Conservation (phyloP, 2,797 vertebrate species). For the Loriculus beryllinus region DNA sequence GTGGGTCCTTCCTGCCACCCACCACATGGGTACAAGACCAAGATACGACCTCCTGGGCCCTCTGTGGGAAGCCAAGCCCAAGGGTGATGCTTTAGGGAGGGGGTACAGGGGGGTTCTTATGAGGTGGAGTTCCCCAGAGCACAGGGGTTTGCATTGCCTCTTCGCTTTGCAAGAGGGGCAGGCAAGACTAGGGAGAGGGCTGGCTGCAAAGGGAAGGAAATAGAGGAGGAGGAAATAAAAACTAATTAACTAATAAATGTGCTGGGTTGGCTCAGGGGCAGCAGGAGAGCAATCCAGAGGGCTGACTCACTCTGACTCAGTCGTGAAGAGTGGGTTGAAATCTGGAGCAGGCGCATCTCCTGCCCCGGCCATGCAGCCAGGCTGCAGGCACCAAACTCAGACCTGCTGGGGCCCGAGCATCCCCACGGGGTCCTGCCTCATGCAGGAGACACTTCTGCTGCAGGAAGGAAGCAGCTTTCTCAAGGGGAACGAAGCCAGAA, state of each 20-base stretch:
- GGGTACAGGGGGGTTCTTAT: too few relatives aligned
- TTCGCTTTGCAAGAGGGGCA: background rate
- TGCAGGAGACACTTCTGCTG: background rate
- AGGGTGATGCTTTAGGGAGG: background rate
- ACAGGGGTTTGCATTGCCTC: background rate
- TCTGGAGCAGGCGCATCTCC: background rate
- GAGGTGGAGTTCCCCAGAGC: background rate
- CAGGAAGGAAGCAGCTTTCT: background rate
- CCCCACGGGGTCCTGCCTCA: background rate
- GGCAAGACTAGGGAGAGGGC: background rate
- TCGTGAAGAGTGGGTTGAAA: slow-evolving; percentile 10
- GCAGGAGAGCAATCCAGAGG: slow-evolving; percentile 45
- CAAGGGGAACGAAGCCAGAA: background rate
- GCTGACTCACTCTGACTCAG: slow-evolving; percentile 58
- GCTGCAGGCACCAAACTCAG: background rate
- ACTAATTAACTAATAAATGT: slow-evolving; percentile 45
- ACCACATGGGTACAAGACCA: accelerated
- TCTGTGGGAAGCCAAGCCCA: background rate
- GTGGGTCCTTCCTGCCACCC: background rate
- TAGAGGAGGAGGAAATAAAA: slow-evolving; percentile 42
- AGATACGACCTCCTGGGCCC: accelerated
- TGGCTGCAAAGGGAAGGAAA: background rate
- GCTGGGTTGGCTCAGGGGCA: slow-evolving; percentile 39
- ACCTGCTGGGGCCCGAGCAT: accelerated
- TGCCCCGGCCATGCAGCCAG: background rate